Percentiles rank a stretch among this genome's conserved stretches.
phyloP scores from a whole-genome alignment of 2,797 vertebrate species.

The Notamacropus eugenii region DNA sequence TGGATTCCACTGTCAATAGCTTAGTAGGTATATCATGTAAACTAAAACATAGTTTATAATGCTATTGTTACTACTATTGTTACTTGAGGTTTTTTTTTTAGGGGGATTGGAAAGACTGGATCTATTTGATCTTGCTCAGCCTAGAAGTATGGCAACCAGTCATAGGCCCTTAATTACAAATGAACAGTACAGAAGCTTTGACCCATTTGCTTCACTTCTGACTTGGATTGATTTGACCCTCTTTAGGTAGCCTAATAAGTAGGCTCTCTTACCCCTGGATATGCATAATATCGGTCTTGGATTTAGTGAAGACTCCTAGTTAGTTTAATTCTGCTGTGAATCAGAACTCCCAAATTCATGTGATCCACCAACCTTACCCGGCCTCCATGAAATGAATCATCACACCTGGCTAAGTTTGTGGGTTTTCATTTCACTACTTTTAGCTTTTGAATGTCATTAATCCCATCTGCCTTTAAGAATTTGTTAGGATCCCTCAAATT shows the following conservation, averaged over 20 bases:
- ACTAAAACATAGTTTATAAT: not conserved
- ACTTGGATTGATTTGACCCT: not conserved
- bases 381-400: not conserved
- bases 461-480: not conserved
- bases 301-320: not conserved
- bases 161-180: not conserved
- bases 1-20: not conserved
- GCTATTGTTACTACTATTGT: not conserved
- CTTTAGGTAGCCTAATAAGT: not conserved
- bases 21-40: not conserved
- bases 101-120: not conserved
- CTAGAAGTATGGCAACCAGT: not conserved
- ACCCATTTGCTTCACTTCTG: not conserved
- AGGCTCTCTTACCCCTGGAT: not conserved
- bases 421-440: constrained; percentile 19
- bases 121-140: not conserved
- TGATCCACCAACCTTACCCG: not conserved
- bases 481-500: not conserved
- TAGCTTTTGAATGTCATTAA: constrained; percentile 25
- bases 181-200: not conserved
- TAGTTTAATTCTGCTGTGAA: not conserved
- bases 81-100: not conserved
- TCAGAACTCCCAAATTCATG: not conserved
- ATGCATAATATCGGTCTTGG: not conserved
- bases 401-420: not conserved